Conservation (phyloP, 2,113 vertebrate species). For the Myxocyprinus asiaticus region DNA sequence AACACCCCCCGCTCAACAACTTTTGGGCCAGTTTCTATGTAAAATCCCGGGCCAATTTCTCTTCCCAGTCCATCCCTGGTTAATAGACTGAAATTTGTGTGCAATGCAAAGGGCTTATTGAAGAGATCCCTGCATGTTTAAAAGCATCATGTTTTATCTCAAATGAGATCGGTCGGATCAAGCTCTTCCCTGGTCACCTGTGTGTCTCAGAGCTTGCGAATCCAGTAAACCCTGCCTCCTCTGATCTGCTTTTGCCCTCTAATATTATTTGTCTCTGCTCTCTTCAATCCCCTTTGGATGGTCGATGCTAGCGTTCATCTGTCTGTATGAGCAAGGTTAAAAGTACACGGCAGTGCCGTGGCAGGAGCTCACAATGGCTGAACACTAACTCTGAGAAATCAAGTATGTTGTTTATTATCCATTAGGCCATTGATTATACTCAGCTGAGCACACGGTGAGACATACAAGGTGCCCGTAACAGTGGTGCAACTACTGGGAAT, state of each 20-base stretch:
- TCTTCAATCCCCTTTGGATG: slow-evolving; percentile 43
- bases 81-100: too few species aligned
- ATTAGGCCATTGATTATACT: slow-evolving; percentile 33
- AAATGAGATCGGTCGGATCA: slow-evolving; percentile 27
- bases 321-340: slow-evolving; percentile 51
- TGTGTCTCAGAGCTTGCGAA: slow-evolving; percentile 23
- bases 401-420: slow-evolving; percentile 49
- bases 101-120: background rate
- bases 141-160: slow-evolving; percentile 27
- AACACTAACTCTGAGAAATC: slow-evolving; percentile 17
- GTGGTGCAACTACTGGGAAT: background rate
- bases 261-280: slow-evolving; percentile 49
- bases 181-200: background rate
- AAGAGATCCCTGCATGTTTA: background rate
- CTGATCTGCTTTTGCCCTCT: slow-evolving; percentile 46
- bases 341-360: slow-evolving; percentile 36
- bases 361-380: background rate
- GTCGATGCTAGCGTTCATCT: slow-evolving; percentile 37
- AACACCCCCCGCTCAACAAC: too few species aligned
- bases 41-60: too few species aligned
- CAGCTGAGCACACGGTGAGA: slow-evolving; percentile 21
- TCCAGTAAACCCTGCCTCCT: slow-evolving; percentile 21
- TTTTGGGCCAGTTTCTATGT: too few species aligned
- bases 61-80: too few species aligned
- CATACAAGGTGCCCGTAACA: background rate